Evolutionary conservation across 2,113 vertebrate species (phyloP), one percentile per base, ranked within the genome.

Genomic region (Fulica atra): DNA sequence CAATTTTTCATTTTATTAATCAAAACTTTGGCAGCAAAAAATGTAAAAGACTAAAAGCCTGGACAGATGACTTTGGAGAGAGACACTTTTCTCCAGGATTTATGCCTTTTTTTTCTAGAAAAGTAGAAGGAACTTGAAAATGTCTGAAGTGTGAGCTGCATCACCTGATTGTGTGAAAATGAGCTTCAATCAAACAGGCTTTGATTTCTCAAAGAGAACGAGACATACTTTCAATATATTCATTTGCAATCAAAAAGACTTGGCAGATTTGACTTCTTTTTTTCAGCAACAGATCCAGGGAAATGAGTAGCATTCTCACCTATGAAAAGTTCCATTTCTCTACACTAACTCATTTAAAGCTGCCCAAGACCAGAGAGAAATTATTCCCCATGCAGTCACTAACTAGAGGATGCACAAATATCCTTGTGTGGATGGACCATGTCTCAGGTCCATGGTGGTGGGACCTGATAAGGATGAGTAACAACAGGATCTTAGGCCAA

Each of bases 121-220:
- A 83, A 71, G 26, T 40, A 35, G 84, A 60, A 95, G 16, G 56
- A 73, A 60, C 78, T 79, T 65, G 29, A 72, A 80, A 83, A 83
- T 60, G 42, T 56, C 72, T 86, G 0, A 88, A 77, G 81, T 95
- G 93, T 88, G 83, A 96, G 50, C 44, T 92, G 29, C 33, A 84
- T 84, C 91, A 69, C 56, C 73, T 89, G 88, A 94, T 72, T 42
- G 26, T 94, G 88, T 90, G 83, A 96, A 94, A 96, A 95, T 92
- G 86, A 94, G 44, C 79, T 82, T 93, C 96, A 96, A 93, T 81
- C 93, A 96, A 81, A 76, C 5, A 26, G 77, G 86, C 76, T 95
- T 93, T 93, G 91, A 95, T 81, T 95, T 92, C 65, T 90, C 57
- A 68, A 48, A 73, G 69, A 64, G 64, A 78, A 70, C 6, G 8